These are phyloP conservation scores for Falco biarmicus DNA, from an alignment of 2,797 vertebrate genomes.

Conservation along the genomic window DNA sequence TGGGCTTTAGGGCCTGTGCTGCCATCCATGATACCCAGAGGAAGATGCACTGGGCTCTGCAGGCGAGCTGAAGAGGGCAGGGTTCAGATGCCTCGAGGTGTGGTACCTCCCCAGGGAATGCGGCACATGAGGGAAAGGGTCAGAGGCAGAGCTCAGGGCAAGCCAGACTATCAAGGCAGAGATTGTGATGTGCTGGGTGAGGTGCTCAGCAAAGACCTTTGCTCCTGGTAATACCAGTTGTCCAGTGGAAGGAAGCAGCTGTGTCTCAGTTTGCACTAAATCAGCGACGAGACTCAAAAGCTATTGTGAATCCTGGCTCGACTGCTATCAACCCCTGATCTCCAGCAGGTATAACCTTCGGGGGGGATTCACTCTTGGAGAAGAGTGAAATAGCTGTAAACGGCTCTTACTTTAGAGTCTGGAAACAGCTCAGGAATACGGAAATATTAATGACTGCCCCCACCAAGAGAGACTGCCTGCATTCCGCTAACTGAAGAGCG, in stretches of 20 bases:
- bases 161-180: too few species aligned
- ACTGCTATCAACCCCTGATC: background rate
- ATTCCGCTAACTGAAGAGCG: background rate
- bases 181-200: accelerated
- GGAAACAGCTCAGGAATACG: background rate
- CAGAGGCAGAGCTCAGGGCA: background rate
- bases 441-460: background rate
- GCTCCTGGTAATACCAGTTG: background rate
- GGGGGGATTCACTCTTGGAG: background rate
- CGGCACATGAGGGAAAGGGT: too few species aligned
- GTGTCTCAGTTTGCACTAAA: accelerated
- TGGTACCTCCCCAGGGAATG: background rate
- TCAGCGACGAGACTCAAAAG: background rate
- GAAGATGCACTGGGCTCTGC: accelerated
- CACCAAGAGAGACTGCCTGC: background rate
- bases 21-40: background rate
- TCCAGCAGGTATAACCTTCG: background rate
- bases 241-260: background rate
- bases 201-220: background rate
- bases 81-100: background rate
- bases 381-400: background rate
- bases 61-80: background rate
- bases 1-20: background rate
- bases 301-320: background rate
- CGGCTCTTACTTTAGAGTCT: background rate